Percentiles rank a stretch among this genome's conserved stretches.
These are phyloP conservation scores for Corvus hawaiiensis DNA, from an alignment of 2,113 vertebrate species.

Conservation along the genomic window DNA sequence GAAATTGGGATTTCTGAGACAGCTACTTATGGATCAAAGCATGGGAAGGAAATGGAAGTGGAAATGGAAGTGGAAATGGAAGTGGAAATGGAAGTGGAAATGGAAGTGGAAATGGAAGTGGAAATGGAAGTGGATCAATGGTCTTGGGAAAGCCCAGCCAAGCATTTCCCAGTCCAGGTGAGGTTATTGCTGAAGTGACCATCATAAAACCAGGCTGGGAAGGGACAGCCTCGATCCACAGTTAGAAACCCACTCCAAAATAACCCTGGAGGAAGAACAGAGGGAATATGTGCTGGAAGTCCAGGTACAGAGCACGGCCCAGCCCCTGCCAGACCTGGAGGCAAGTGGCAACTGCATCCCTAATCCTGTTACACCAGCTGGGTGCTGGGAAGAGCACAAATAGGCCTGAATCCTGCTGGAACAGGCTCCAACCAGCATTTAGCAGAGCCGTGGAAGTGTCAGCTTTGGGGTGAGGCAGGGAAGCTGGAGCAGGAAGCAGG, in stretches of 20 bases:
- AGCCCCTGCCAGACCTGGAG: not conserved
- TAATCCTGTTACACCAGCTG: not conserved
- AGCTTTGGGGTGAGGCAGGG: not conserved
- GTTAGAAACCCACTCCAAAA: not conserved
- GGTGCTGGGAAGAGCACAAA: not conserved
- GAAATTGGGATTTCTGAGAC: not conserved
- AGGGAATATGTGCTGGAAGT: not conserved
- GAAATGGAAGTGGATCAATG: not conserved
- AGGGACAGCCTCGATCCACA: fast-evolving
- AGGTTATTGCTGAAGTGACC: not conserved
- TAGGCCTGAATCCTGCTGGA: not conserved
- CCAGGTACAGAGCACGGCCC: not conserved
- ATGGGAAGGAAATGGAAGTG: not conserved
- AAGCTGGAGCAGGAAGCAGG: not conserved
- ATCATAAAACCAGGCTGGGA: not conserved
- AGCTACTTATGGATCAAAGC: not conserved
- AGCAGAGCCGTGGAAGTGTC: not conserved
- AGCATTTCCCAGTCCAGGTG: not conserved
- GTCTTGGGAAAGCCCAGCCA: not conserved
- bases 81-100: not conserved
- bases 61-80: not conserved
- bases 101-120: not conserved
- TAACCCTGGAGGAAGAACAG: not conserved
- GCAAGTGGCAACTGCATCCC: not conserved
- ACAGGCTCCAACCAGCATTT: not conserved